These are phyloP conservation scores for Alcis repandata DNA, from an alignment of 2,888 invertebrate genomes.

Conservation along the genomic window DNA sequence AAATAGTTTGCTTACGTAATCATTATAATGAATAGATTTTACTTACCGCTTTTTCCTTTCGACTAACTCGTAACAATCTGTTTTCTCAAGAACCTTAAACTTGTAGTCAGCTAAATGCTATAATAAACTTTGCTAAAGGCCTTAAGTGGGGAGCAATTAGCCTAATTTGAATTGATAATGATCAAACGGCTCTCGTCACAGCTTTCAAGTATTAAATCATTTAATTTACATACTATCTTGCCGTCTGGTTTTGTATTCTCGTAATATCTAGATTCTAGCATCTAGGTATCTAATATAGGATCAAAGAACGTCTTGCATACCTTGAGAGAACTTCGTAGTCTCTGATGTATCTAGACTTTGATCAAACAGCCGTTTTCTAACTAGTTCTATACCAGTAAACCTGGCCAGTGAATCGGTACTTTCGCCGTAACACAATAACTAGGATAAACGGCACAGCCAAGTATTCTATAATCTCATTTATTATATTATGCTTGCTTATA, in stretches of 20 bases:
- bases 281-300: too few species aligned
- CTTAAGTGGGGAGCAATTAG: too few species aligned
- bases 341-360: neutral
- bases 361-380: constrained; percentile 41
- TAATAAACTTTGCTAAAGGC: too few species aligned
- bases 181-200: too few species aligned
- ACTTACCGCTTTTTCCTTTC: neutral
- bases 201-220: too few species aligned
- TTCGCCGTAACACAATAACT: constrained; percentile 20
- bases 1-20: constrained; percentile 6
- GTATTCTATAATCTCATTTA: neutral
- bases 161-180: too few species aligned
- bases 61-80: neutral
- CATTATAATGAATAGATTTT: neutral
- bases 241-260: too few species aligned
- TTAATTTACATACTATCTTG: too few species aligned
- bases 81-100: neutral
- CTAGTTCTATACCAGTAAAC: constrained; percentile 37
- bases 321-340: neutral
- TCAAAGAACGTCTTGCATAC: neutral
- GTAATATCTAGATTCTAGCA: too few species aligned
- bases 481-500: neutral
- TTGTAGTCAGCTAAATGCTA: too few species aligned
- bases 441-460: neutral
- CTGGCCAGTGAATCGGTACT: constrained; percentile 17